A percentile compares a stretch with the other conserved stretches of the same genome.
Conservation (phyloP, 2,888 invertebrate species). For the Amorpha juglandis region DNA sequence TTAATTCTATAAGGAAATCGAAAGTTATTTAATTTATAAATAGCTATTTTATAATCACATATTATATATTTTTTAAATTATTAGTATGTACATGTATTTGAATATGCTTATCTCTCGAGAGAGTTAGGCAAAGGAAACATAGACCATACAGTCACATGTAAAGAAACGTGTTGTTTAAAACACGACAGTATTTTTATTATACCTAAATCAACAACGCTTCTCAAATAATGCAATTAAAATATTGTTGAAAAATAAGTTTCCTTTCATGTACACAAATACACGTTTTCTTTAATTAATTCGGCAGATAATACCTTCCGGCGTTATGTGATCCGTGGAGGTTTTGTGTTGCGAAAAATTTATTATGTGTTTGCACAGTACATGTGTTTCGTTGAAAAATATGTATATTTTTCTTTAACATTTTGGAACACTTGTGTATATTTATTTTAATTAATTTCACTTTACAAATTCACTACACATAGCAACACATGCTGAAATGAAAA, state of each 20-base stretch:
- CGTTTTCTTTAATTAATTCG: too few relatives aligned
- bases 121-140: neutral
- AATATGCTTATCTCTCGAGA: neutral
- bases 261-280: neutral
- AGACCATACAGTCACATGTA: neutral
- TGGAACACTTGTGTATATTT: neutral
- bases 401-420: neutral
- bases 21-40: too few relatives aligned
- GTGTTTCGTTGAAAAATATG: neutral
- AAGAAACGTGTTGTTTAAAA: too few relatives aligned
- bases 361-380: neutral
- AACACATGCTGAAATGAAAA: too few relatives aligned
- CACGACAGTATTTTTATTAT: too few relatives aligned
- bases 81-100: too few relatives aligned
- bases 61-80: too few relatives aligned
- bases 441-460: too few relatives aligned
- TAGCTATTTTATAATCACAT: too few relatives aligned
- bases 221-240: neutral
- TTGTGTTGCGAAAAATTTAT: neutral
- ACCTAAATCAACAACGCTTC: neutral
- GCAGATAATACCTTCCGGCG: neutral
- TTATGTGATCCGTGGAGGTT: neutral
- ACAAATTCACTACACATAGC: too few relatives aligned
- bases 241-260: neutral
- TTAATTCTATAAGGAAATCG: too few relatives aligned